Evolutionary conservation across 2,797 vertebrate species (phyloP).

Genomic region (Diplodus puntazzo): DNA sequence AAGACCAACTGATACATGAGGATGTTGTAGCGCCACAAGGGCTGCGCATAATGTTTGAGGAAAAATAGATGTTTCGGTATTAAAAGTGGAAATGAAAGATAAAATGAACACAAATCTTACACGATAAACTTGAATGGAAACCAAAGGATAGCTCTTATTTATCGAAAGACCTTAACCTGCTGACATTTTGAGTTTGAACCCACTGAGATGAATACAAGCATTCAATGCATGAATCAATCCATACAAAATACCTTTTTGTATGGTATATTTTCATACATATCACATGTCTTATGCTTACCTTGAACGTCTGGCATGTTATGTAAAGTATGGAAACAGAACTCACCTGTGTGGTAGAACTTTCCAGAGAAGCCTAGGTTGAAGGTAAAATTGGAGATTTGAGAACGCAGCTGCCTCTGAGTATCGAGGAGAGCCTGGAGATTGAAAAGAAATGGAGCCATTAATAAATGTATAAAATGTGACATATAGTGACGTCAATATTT

Average conservation of each 20-base stretch:
- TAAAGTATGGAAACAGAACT: conserved; percentile 57
- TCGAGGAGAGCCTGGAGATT: conserved; percentile 93
- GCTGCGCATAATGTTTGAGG: neutral
- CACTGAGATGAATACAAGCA: neutral
- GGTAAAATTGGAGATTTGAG: conserved; percentile 98
- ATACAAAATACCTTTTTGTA: neutral
- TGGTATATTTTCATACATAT: neutral
- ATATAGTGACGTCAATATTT: too few relatives aligned
- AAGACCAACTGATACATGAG: neutral
- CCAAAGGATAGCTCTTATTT: neutral
- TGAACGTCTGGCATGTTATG: neutral
- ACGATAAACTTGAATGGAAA: neutral
- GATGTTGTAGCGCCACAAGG: neutral
- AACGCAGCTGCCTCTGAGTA: conserved; percentile 95
- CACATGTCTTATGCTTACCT: neutral
- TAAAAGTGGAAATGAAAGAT: neutral
- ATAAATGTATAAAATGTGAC: too few relatives aligned
- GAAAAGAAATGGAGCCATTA: conserved; percentile 22
- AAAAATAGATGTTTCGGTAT: neutral
- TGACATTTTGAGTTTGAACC: neutral
- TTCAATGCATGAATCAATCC: neutral
- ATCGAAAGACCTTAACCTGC: neutral
- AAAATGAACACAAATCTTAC: neutral
- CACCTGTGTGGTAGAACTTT: conserved; percentile 99
- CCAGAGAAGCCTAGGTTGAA: conserved; percentile 99